Evolutionary conservation across 1,140 invertebrate genomes (phyloP).

Genomic region (Nephila pilipes): DNA sequence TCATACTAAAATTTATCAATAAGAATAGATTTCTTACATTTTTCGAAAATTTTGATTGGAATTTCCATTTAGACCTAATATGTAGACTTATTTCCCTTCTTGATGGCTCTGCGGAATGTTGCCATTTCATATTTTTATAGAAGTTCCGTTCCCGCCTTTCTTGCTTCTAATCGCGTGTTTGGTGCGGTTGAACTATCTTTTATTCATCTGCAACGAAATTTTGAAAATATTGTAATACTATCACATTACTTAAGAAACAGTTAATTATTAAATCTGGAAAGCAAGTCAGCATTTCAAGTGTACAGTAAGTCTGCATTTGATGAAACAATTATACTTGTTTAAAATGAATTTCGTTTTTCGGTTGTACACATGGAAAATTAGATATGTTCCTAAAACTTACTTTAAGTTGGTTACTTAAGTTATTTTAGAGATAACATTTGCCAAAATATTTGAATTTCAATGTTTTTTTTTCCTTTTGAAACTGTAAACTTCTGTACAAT

Average conservation of each 20-base stretch:
- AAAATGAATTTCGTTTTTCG: background rate
- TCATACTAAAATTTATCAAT: no score
- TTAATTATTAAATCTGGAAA: background rate
- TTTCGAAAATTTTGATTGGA: no score
- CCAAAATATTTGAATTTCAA: no score
- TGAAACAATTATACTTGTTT: background rate
- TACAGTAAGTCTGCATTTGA: background rate
- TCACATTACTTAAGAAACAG: background rate
- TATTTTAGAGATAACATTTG: no score
- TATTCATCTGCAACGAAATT: slow-evolving; percentile 42
- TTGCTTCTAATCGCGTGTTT: slow-evolving; percentile 38
- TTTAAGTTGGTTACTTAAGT: background rate
- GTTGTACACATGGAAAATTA: background rate
- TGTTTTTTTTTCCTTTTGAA: no score
- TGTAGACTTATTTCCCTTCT: no score
- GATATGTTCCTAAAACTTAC: background rate
- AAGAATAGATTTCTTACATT: no score
- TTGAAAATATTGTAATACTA: background rate
- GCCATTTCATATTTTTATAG: background rate
- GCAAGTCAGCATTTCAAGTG: no score
- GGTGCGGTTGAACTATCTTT: background rate
- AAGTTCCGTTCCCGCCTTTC: slow-evolving; percentile 48
- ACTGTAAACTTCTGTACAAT: no score
- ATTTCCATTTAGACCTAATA: no score
- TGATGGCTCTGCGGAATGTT: background rate